phyloP scores from a whole-genome alignment of 1,140 invertebrate genomes.

The Pseudomyrmex pallidus region DNA sequence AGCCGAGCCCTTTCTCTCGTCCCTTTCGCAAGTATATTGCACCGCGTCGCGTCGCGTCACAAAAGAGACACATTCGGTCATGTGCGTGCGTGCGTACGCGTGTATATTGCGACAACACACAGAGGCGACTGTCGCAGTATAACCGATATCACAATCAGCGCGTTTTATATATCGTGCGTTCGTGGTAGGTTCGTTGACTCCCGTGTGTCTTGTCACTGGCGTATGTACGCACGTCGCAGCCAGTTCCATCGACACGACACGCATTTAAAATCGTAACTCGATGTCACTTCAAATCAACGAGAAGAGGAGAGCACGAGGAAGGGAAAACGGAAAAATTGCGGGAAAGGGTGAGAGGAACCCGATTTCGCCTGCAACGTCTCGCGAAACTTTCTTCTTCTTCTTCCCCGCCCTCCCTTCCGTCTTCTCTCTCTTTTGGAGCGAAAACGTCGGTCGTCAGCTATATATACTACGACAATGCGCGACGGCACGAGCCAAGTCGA shows the following conservation, averaged over 20 bases:
- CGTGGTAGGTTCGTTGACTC: slow-evolving; percentile 46
- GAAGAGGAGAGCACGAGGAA: too few species aligned
- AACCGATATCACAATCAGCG: slow-evolving; percentile 56
- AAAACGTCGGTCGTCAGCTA: neutral
- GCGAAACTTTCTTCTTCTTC: neutral
- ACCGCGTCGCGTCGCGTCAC: neutral
- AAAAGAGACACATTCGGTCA: neutral
- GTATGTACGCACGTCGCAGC: neutral
- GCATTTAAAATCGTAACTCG: neutral
- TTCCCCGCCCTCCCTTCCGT: neutral
- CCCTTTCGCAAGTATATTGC: neutral
- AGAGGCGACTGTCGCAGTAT: neutral
- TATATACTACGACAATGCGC: slow-evolving; percentile 76
- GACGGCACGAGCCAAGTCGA: slow-evolving; percentile 77
- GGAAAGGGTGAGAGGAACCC: neutral
- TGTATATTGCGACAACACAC: too few species aligned
- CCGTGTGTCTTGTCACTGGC: slow-evolving; percentile 34
- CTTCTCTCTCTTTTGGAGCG: neutral
- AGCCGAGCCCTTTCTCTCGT: neutral
- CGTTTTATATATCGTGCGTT: slow-evolving; percentile 2
- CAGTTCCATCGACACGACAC: neutral
- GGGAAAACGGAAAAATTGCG: neutral
- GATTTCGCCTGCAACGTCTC: slow-evolving; percentile 10
- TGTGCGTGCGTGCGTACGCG: neutral
- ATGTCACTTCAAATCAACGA: neutral